Conservation (phyloP, 1,140 invertebrate species). For the Antheraea mylitta region DNA sequence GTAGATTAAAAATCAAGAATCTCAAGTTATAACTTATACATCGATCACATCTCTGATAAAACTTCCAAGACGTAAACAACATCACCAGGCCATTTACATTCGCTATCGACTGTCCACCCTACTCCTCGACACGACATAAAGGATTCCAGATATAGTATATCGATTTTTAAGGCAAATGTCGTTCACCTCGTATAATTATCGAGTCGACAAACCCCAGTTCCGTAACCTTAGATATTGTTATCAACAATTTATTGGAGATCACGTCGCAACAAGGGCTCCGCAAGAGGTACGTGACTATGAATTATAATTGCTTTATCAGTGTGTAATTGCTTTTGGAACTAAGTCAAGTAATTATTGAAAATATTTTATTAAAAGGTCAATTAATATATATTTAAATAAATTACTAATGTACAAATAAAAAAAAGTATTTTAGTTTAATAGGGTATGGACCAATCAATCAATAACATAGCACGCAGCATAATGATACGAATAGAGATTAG, state of each 20-base stretch:
- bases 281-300: not conserved
- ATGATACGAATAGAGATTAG: too few species aligned
- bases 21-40: too few species aligned
- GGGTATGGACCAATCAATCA: too few species aligned
- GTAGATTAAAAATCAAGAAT: too few species aligned
- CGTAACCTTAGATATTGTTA: slow-evolving; percentile 17
- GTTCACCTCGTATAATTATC: slow-evolving; percentile 21
- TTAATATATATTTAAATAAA: not conserved
- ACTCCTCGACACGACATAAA: not conserved
- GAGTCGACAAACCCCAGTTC: slow-evolving; percentile 17
- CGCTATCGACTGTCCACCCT: not conserved
- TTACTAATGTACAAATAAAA: too few species aligned
- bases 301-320: not conserved
- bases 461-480: too few species aligned
- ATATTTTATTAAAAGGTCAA: not conserved
- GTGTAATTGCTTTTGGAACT: not conserved
- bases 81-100: slow-evolving; percentile 9
- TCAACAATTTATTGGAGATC: slow-evolving; percentile 14
- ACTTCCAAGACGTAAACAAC: slow-evolving; percentile 5
- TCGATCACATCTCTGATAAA: slow-evolving; percentile 6
- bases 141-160: slow-evolving; percentile 11
- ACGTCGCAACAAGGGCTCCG: not conserved
- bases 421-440: too few species aligned
- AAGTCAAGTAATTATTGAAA: not conserved
- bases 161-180: slow-evolving; percentile 23